Base-by-base conservation (phyloP, 2,113 vertebrate species). In the Coryphaenoides rupestris region DNA sequence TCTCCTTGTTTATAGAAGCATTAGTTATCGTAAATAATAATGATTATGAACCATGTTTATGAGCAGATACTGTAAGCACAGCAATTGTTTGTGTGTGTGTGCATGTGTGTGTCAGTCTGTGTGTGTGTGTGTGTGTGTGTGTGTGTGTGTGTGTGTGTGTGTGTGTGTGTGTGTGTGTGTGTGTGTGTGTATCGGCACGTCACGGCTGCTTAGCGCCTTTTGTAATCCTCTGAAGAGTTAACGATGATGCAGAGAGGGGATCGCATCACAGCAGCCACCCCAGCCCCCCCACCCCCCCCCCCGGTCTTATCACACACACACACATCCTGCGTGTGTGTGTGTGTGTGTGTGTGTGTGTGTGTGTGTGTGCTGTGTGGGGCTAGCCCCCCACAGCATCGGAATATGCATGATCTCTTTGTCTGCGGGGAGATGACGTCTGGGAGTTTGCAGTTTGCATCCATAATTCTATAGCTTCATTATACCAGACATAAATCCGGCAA, bases 211-310 rank as follows among this genome's bases (percentile, higher is more conserved):
- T 87, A 88, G 82, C 78, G 78, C 57, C n/a, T n/a, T n/a, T 71
- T 53, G 74, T 70, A 78, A 82, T 84, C 80, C 77, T 83, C 83
- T 68, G 79, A 86, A 83, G 85, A 86, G 84, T 88, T 87, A 87
- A 89, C 85, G 84, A 87, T 84, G 86, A n/a, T n/a, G n/a, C n/a
- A 89, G 83, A 76, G 74, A 73, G 79, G 80, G 81, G 73, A 78
- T 75, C 63, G 80, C 84, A 87, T 84, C 83, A 65, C 73, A 65
- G 87, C 86, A 87, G 87, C 87, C 87, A 87, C 76, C 71, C 9
- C 56, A 52, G 56, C 55, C 46, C 14, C 56, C 76, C 75, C 70
- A 68, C 58, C 74, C 83, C 76, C 76, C 68, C 73, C 60, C 58
- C 6, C 62, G 72, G 74, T 73, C 84, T 86, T 78, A 82, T 82